Conservation (phyloP, 64 coral and sea anemone genomes). For the Stylophora pistillata region DNA sequence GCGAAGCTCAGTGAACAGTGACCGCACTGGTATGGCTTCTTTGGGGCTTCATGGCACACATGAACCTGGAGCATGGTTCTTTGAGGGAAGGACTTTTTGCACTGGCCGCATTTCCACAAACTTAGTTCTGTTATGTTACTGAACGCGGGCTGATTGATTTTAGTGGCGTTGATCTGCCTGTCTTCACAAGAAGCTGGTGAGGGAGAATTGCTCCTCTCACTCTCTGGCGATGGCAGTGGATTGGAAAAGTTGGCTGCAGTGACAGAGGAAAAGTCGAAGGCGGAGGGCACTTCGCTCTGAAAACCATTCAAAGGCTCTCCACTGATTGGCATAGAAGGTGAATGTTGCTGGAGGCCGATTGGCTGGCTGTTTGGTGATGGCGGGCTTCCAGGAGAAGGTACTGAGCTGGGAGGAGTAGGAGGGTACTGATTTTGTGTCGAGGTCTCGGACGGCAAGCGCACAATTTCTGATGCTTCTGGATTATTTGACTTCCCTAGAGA, state of each 20-base stretch:
- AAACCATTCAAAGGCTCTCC: background rate
- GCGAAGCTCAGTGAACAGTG: constrained; percentile 49
- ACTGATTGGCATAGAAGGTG: constrained; percentile 12
- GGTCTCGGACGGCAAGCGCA: background rate
- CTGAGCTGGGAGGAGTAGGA: constrained; percentile 42
- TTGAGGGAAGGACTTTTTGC: constrained; percentile 49
- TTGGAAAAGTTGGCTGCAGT: background rate
- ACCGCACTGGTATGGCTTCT: constrained; percentile 60
- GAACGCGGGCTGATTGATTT: background rate
- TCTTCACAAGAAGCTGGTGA: background rate
- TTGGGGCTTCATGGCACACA: constrained; percentile 23
- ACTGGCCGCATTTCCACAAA: constrained; percentile 58
- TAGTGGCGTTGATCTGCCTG: background rate
- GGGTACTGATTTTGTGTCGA: constrained; percentile 14
- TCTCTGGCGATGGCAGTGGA: background rate
- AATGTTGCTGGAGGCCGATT: background rate
- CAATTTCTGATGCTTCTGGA: background rate
- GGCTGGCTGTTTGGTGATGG: constrained; percentile 11
- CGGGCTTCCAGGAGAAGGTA: constrained; percentile 20
- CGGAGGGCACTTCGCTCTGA: background rate
- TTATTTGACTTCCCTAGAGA: background rate
- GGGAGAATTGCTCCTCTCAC: background rate
- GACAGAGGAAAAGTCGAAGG: constrained; percentile 27
- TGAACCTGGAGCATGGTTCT: constrained; percentile 53
- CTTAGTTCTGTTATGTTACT: constrained; percentile 23